Conservation (phyloP, 2,888 invertebrate genomes). For the Amphipyra tragopoginis region DNA sequence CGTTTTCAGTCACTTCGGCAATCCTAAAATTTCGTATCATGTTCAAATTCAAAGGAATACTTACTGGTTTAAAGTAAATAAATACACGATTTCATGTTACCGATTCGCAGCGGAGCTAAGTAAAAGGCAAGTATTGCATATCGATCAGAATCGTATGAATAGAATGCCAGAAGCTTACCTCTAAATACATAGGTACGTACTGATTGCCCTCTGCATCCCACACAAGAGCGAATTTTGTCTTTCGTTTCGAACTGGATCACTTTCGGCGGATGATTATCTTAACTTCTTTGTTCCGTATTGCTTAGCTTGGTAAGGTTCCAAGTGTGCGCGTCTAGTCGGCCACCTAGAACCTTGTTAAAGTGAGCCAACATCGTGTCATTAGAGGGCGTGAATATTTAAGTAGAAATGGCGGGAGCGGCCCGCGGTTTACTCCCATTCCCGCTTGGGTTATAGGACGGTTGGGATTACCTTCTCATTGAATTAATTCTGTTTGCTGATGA, state of each 20-base stretch:
- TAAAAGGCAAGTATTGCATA: slow-evolving; percentile 12
- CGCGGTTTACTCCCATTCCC: slow-evolving; percentile 76
- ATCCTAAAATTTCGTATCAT: too few species aligned
- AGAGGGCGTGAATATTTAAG: slow-evolving; percentile 87
- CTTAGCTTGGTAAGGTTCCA: slow-evolving; percentile 58
- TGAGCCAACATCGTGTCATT: slow-evolving; percentile 82
- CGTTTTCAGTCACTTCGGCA: too few species aligned
- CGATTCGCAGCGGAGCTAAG: background rate
- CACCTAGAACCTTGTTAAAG: slow-evolving; percentile 77
- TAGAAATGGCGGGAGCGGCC: slow-evolving; percentile 78
- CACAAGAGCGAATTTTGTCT: slow-evolving; percentile 25
- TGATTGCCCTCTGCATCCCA: slow-evolving; percentile 31
- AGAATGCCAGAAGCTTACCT: slow-evolving; percentile 20
- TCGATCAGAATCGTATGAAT: slow-evolving; percentile 34
- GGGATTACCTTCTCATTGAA: slow-evolving; percentile 84
- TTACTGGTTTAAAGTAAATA: too few species aligned
- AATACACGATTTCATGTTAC: background rate
- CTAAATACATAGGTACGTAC: slow-evolving; percentile 6
- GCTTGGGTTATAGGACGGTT: slow-evolving; percentile 76
- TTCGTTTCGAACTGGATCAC: slow-evolving; percentile 45
- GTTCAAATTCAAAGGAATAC: too few species aligned
- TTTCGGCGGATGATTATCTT: slow-evolving; percentile 54
- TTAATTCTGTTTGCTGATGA: slow-evolving; percentile 81
- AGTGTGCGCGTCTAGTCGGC: slow-evolving; percentile 58
- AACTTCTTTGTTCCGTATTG: slow-evolving; percentile 53